Evolutionary conservation across 2,113 vertebrate genomes (phyloP).

Genomic region (Gracilinanus agilis): DNA sequence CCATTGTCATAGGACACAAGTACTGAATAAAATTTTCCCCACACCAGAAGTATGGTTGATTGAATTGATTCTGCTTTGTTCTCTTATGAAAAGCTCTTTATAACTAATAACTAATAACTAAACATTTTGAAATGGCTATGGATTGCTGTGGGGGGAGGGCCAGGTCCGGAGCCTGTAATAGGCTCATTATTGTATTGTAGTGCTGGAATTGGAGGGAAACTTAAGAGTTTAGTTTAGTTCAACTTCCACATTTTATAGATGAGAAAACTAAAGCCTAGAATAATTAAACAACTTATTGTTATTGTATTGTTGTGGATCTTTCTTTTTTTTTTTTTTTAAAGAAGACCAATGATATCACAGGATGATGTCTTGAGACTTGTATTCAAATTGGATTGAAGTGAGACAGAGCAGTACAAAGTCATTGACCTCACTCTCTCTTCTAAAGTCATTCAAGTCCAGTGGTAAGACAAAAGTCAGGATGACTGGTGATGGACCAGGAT

Average conservation of each 20-base stretch:
- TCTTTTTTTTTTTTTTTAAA: too few relatives aligned
- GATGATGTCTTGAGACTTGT: too few relatives aligned
- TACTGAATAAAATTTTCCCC: background rate
- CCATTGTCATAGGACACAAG: background rate
- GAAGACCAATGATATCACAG: too few relatives aligned
- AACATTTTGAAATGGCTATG: background rate
- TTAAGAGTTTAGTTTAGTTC: background rate
- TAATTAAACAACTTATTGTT: background rate
- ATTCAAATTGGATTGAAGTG: too few relatives aligned
- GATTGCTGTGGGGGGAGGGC: background rate
- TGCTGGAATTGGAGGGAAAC: background rate
- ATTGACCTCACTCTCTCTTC: too few relatives aligned
- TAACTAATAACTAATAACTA: too few relatives aligned
- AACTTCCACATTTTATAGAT: background rate
- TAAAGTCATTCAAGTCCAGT: too few relatives aligned
- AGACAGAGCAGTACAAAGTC: too few relatives aligned
- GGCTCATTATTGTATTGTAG: background rate
- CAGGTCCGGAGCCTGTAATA: background rate
- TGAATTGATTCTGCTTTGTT: background rate
- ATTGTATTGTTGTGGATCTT: too few relatives aligned
- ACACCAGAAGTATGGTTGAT: background rate
- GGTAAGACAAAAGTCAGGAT: too few relatives aligned
- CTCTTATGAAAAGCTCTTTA: too few relatives aligned
- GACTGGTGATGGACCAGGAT: too few relatives aligned
- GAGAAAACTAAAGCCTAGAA: background rate